Conservation (phyloP, 2,113 vertebrate species). For the Anhinga anhinga region DNA sequence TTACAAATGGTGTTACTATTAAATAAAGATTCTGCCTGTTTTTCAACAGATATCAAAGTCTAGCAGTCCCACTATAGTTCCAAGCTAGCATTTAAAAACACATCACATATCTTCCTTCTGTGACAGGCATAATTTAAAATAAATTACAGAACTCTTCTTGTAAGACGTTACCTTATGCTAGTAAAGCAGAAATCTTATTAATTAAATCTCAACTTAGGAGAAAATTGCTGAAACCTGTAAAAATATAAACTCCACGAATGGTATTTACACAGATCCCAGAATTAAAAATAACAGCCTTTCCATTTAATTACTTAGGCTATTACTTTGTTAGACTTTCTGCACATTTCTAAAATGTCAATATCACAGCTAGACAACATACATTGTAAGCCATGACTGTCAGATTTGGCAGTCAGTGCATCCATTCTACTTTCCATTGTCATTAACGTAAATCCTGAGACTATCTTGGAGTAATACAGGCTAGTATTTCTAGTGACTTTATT, state of each 20-base stretch:
- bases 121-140: not conserved
- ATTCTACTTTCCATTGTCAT: not conserved
- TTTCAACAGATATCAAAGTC: not conserved
- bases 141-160: not conserved
- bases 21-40: not conserved
- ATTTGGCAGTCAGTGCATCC: not conserved
- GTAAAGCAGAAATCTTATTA: not conserved
- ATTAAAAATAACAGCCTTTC: not conserved
- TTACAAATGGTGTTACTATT: not conserved
- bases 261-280: not conserved
- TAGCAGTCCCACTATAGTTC: not conserved
- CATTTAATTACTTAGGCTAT: not conserved
- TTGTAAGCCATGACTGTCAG: not conserved
- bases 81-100: not conserved
- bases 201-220: not conserved
- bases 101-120: not conserved
- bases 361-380: not conserved
- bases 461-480: not conserved
- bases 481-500: not conserved
- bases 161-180: not conserved
- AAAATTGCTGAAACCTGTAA: not conserved
- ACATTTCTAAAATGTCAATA: not conserved
- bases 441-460: not conserved
- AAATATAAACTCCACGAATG: not conserved
- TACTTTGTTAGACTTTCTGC: not conserved